phyloP scores from a whole-genome alignment of 2,797 vertebrate species.

The Anabas testudineus region DNA sequence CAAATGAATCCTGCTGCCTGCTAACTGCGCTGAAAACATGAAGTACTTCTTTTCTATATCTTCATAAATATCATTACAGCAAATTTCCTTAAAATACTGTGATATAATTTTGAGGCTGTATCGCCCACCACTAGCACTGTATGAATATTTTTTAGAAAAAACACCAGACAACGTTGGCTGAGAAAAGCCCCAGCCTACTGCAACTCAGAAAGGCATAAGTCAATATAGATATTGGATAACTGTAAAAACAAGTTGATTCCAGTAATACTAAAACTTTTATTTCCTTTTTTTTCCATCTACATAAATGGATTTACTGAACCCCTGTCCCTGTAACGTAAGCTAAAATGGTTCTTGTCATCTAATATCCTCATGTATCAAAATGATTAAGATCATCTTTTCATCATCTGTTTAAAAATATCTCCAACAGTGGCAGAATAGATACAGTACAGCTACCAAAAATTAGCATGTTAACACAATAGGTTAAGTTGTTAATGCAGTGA shows the following conservation, averaged over 20 bases:
- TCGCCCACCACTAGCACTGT: not conserved
- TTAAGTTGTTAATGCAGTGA: not conserved
- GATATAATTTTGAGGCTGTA: no score
- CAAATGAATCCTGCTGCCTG: no score
- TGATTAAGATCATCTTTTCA: constrained; percentile 37
- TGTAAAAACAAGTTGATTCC: not conserved
- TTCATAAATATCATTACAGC: no score
- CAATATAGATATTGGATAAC: not conserved
- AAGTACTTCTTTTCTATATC: no score
- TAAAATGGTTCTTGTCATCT: constrained; percentile 18
- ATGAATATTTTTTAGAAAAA: constrained; percentile 1
- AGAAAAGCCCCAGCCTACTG: not conserved
- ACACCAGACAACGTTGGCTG: not conserved
- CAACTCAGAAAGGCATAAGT: not conserved
- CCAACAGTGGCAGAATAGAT: constrained; percentile 37
- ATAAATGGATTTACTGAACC: not conserved
- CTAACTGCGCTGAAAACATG: no score
- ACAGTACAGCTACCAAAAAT: constrained; percentile 23
- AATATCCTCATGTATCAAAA: constrained; percentile 43
- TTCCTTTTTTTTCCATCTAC: not conserved
- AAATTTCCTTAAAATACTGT: no score
- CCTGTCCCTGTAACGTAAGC: not conserved
- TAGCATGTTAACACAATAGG: constrained; percentile 24
- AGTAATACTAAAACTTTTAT: not conserved
- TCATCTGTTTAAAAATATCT: constrained; percentile 61